Evolutionary conservation across 2,888 invertebrate species (phyloP), one percentile per base, ranked within the genome.

Genomic region (Ischnura elegans): DNA sequence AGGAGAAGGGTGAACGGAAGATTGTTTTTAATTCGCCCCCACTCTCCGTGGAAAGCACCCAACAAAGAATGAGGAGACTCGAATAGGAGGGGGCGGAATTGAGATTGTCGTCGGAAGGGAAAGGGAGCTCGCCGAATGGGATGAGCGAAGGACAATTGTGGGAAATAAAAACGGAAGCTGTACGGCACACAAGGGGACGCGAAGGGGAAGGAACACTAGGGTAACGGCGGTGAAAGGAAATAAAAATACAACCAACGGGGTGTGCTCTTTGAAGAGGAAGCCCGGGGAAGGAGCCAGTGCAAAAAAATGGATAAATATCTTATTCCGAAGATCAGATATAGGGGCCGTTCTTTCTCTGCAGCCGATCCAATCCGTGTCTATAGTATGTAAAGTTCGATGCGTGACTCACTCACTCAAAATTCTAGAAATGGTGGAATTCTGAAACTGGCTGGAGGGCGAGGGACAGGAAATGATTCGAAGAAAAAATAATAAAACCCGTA

Each of bases 131-230:
- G 51, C 21, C n/a, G 61, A 61, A 61, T n/a, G 61, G 61, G 61
- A 25, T 25, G n/a, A 61, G 61, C n/a, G 61, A 25, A 61, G n/a
- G 61, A 61, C 19, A 19, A 61, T 61, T 61, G 25, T n/a, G 61
- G 61, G 51, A n/a, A 61, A 61, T n/a, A 61, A 61, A n/a, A 61
- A n/a, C n/a, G 61, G 61, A 61, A 61, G 61, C n/a, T 61, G 61
- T 25, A 61, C n/a, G 61, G 4, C 8, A n/a, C n/a, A 51, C 8
- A 19, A n/a, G 61, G 61, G n/a, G n/a, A 61, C 8, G 61, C 51
- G 51, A n/a, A n/a, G 51, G 51, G 51, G 19, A 3, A 10, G 51
- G 51, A 2, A 5, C 16, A 19, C 16, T 51, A 19, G 13, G 51
- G 51, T 51, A 19, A 51, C 16, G 51, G 51, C 19, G 51, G 19